These are phyloP conservation scores for Andrena flavipes DNA, from an alignment of 2,888 invertebrate species.

Conservation along the genomic window DNA sequence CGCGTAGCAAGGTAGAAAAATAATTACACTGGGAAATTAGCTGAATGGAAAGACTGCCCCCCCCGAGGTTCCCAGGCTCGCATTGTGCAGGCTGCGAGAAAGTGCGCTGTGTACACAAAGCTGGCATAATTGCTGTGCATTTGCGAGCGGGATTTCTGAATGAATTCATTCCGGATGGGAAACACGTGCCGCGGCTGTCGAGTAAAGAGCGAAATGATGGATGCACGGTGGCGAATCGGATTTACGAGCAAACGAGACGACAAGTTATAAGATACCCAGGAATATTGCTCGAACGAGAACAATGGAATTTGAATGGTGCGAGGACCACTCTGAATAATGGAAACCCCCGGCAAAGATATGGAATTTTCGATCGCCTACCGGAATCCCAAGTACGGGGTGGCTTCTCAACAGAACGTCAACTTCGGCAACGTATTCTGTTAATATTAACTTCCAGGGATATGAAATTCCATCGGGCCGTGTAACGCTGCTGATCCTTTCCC, in stretches of 20 bases:
- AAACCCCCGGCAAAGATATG: slow-evolving; percentile 7
- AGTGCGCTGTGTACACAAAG: too few species aligned
- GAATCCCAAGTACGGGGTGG: background rate
- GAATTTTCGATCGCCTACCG: background rate
- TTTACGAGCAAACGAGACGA: slow-evolving; percentile 13
- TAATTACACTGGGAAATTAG: background rate
- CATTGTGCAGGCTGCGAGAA: too few species aligned
- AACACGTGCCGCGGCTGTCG: too few species aligned
- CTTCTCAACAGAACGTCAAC: background rate
- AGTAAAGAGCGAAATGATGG: background rate
- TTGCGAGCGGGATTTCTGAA: too few species aligned
- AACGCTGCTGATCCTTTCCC: background rate
- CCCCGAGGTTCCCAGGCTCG: too few species aligned
- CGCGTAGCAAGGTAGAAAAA: background rate
- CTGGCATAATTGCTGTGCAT: too few species aligned
- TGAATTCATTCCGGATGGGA: too few species aligned
- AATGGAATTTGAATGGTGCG: background rate
- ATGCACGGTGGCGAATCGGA: background rate
- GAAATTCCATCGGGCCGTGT: background rate
- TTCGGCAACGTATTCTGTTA: too few species aligned
- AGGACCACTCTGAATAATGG: slow-evolving; percentile 1
- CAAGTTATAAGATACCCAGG: slow-evolving; percentile 1
- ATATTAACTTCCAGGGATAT: background rate
- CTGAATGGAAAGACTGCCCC: too few species aligned
- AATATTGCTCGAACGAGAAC: slow-evolving; percentile 15